A percentile compares a stretch with the other conserved stretches of the same genome.
Conservation (phyloP, 1,140 invertebrate species). For the Pachyrhynchus sulphureomaculatus region DNA sequence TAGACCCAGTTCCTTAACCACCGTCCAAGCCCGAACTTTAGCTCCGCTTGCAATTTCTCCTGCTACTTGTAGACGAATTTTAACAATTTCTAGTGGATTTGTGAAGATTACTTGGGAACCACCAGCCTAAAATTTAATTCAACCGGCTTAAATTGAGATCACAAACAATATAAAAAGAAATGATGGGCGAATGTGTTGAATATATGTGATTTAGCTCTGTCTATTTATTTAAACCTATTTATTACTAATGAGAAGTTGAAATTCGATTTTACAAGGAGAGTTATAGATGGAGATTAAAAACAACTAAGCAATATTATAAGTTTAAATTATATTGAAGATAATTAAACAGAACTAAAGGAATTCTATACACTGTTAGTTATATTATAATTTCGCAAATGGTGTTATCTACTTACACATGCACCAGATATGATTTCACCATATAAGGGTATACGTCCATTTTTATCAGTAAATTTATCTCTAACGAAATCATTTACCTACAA, state of each 20-base stretch:
- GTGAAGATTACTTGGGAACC: slow-evolving; percentile 95
- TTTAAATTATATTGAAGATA: too few relatives aligned
- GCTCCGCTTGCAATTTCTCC: slow-evolving; percentile 86
- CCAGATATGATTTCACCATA: slow-evolving; percentile 90
- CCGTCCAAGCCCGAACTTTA: slow-evolving; percentile 81
- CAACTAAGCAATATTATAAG: too few relatives aligned
- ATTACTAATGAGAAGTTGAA: too few relatives aligned
- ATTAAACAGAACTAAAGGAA: too few relatives aligned
- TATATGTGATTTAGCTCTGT: too few relatives aligned
- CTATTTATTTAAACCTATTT: too few relatives aligned
- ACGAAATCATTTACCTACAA: slow-evolving; percentile 88
- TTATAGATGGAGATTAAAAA: too few relatives aligned
- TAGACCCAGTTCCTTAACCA: slow-evolving; percentile 90
- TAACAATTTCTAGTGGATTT: slow-evolving; percentile 98
- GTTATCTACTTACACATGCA: slow-evolving; percentile 76
- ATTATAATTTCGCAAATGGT: background rate
- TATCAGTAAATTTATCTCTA: slow-evolving; percentile 90
- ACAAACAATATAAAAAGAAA: too few relatives aligned
- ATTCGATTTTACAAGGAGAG: too few relatives aligned
- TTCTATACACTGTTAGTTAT: too few relatives aligned
- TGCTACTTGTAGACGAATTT: slow-evolving; percentile 97
- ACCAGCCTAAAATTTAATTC: slow-evolving; percentile 68
- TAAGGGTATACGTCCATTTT: slow-evolving; percentile 81
- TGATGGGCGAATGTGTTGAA: too few relatives aligned
- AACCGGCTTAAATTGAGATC: slow-evolving; percentile 1